These are phyloP conservation scores for Pseudomugil tenellus DNA, from an alignment of 2,797 vertebrate genomes.

Conservation along the genomic window DNA sequence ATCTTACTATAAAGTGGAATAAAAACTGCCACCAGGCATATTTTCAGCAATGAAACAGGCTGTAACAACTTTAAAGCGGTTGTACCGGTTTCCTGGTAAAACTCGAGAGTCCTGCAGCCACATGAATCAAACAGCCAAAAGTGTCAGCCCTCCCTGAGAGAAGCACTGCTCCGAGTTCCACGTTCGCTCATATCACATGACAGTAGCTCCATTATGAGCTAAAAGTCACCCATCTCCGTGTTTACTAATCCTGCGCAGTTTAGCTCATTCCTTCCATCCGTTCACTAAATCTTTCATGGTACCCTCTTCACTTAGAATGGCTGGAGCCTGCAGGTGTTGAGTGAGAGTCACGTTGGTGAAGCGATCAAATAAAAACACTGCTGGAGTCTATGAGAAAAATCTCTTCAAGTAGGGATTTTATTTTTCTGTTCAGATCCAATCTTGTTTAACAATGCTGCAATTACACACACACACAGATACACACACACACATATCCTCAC, in stretches of 20 bases:
- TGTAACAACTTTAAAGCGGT: not conserved
- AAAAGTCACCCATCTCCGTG: slow-evolving; percentile 52
- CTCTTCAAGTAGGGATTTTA: slow-evolving; percentile 41
- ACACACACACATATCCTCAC: too few relatives aligned
- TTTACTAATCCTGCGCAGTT: slow-evolving; percentile 72
- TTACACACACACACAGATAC: not conserved
- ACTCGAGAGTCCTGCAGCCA: slow-evolving; percentile 6
- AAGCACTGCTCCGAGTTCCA: slow-evolving; percentile 41
- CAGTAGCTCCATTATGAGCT: slow-evolving; percentile 49
- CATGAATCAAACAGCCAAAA: slow-evolving; percentile 21
- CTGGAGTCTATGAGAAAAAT: slow-evolving; percentile 27
- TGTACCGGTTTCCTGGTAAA: not conserved
- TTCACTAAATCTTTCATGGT: slow-evolving; percentile 71
- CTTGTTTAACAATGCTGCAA: not conserved
- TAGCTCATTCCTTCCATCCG: slow-evolving; percentile 70
- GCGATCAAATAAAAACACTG: slow-evolving; percentile 42
- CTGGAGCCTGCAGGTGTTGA: slow-evolving; percentile 77
- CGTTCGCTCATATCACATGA: slow-evolving; percentile 63
- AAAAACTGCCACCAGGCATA: not conserved
- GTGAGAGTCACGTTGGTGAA: slow-evolving; percentile 64
- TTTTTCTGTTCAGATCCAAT: slow-evolving; percentile 32
- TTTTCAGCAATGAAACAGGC: not conserved
- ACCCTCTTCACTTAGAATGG: slow-evolving; percentile 68
- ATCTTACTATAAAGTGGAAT: not conserved
- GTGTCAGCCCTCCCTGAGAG: slow-evolving; percentile 32